Conservation (phyloP, 2,113 vertebrate species). For the Archilochus colubris region DNA sequence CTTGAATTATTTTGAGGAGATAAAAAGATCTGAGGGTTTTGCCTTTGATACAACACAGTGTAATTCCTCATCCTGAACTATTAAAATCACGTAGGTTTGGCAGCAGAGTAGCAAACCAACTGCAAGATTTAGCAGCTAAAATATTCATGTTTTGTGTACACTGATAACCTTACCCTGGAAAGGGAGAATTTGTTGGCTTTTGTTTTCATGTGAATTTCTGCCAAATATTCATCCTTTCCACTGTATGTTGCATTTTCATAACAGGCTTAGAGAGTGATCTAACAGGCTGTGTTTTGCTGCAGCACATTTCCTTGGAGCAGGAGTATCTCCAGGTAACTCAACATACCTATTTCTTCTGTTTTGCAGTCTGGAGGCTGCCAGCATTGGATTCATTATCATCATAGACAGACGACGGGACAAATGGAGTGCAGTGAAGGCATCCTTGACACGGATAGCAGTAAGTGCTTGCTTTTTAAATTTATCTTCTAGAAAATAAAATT, state of each 20-base stretch:
- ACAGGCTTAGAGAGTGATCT: neutral
- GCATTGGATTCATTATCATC: slow-evolving; percentile 93
- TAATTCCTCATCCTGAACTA: neutral
- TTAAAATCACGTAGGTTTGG: neutral
- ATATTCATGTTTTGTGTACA: slow-evolving; percentile 5
- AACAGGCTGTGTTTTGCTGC: neutral
- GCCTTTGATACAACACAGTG: neutral
- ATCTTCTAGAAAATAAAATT: neutral
- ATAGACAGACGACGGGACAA: slow-evolving; percentile 95
- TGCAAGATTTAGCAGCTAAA: slow-evolving; percentile 7
- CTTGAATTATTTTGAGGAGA: neutral
- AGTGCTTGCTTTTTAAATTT: slow-evolving; percentile 61
- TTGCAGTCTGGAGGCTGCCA: slow-evolving; percentile 91
- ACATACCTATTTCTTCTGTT: slow-evolving; percentile 14
- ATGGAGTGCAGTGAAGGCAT: slow-evolving; percentile 93
- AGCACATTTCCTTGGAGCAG: neutral
- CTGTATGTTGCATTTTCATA: neutral
- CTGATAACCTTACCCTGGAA: neutral
- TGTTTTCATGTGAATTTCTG: neutral
- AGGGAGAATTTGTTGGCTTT: neutral
- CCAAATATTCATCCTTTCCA: neutral
- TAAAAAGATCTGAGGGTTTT: neutral
- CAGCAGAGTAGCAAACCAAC: neutral
- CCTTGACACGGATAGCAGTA: slow-evolving; percentile 92
- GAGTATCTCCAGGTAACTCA: slow-evolving; percentile 2